Evolutionary conservation across 2,113 vertebrate genomes (phyloP), one percentile per base, ranked within the genome.

Genomic region (Oncorhynchus nerka): DNA sequence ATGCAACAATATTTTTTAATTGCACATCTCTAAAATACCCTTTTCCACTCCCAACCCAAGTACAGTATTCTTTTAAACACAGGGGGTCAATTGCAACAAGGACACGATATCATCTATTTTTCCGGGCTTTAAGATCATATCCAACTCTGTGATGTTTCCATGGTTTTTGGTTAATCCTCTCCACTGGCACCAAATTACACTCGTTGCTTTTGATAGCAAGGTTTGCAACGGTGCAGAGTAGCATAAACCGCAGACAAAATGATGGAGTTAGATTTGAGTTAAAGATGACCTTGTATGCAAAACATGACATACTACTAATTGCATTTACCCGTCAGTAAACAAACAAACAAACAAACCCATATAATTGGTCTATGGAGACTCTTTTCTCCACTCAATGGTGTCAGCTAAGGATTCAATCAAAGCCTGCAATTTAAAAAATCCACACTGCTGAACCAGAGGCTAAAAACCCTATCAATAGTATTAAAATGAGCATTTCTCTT

Each of bases 1-100:
- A 90, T 92, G 93, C 89, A 94, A 86, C 87, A 83, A 82, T 64
- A 70, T 70, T 26, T 48, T 80, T 81, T 81, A 81, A 77, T 80
- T 78, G 78, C 84, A 85, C 85, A 39, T 77, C 80, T 75, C 80
- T 75, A 79, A 69, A 69, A 70, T 78, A 78, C 74, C 75, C 78
- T 5, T 32, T 49, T 55, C 51, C 3, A 30, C 45, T 68, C 28
- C 26, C 64, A 28, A 48, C 59, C 57, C 59, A 48, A 24, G 3
- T 34, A 74, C 67, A 2, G 57, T 34, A 45, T 76, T 66, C 61
- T 75, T 76, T 76, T 66, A 79, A 83, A 81, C 84, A 32, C 66
- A 30, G 11, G 19, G 28, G 28, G 11, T 59, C 20, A 39, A 7
- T 20, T 78, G 78, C 82, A 82, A 85, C 11, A 48, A 67, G 24